Percentiles rank a stretch among this genome's conserved stretches.
Evolutionary conservation across 2,113 vertebrate genomes (phyloP).

Genomic region (Bubo bubo): DNA sequence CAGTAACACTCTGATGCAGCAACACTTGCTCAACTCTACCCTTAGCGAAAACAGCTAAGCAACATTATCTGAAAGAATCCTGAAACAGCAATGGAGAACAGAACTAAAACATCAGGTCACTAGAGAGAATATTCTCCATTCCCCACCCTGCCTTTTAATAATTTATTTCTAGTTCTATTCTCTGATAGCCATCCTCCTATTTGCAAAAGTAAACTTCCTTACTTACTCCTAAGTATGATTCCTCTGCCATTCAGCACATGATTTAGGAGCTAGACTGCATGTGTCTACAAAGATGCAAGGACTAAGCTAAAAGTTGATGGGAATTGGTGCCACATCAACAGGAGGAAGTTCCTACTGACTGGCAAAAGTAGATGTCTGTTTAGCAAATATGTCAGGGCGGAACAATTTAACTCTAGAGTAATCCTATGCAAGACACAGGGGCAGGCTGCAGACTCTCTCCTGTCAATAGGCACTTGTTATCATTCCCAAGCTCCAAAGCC

Average conservation of each 20-base stretch:
- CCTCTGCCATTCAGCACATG: not conserved
- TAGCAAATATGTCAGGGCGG: not conserved
- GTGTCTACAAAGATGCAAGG: not conserved
- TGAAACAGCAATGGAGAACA: not conserved
- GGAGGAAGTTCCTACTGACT: not conserved
- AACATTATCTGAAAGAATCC: not conserved
- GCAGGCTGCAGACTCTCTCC: not conserved
- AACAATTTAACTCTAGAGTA: not conserved
- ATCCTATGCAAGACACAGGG: not conserved
- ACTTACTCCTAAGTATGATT: not conserved
- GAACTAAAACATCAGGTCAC: not conserved
- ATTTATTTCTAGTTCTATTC: not conserved
- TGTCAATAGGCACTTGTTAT: not conserved
- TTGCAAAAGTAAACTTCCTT: not conserved
- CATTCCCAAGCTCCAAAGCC: not conserved
- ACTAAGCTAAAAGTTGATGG: not conserved
- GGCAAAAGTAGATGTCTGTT: not conserved
- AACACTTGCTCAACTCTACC: not conserved
- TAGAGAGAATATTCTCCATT: not conserved
- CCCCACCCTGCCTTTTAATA: not conserved
- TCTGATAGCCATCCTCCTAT: not conserved
- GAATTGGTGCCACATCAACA: not conserved
- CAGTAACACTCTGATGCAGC: not conserved
- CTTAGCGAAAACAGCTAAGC: not conserved
- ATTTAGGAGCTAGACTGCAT: not conserved